These are phyloP conservation scores for Scaptomyza polygonia DNA, from an alignment of 2,888 invertebrate species.

Conservation along the genomic window DNA sequence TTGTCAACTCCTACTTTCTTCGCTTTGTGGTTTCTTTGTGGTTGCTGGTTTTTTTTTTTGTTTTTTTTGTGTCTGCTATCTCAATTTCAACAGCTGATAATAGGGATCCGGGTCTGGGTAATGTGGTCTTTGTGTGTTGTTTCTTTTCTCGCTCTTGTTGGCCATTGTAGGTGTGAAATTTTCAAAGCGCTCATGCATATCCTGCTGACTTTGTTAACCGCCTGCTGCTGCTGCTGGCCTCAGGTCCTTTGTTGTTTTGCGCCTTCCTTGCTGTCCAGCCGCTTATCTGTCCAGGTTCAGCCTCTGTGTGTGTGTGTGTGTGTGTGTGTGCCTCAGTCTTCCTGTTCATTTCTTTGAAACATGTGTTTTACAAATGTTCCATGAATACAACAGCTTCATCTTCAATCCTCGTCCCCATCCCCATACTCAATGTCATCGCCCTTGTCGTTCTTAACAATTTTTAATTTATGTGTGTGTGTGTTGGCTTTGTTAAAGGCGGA, in stretches of 20 bases:
- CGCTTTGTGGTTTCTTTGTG: conserved; percentile 51
- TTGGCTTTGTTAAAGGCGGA: conserved; percentile 38
- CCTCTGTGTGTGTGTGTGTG: conserved; percentile 5
- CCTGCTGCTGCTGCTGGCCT: conserved; percentile 63
- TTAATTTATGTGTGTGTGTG: conserved; percentile 67
- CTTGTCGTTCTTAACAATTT: conserved; percentile 43
- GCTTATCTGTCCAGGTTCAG: conserved; percentile 45
- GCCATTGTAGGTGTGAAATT: conserved; percentile 81
- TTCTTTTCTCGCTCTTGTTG: conserved; percentile 4
- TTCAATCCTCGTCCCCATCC: conserved; percentile 24
- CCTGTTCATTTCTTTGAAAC: conserved; percentile 51
- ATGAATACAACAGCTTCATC: conserved; percentile 47
- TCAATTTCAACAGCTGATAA: conserved; percentile 75
- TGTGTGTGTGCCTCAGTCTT: conserved; percentile 10
- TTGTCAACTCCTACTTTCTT: conserved; percentile 69
- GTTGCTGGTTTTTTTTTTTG: conserved; percentile 4
- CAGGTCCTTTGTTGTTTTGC: conserved; percentile 64
- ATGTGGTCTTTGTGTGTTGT: conserved; percentile 24
- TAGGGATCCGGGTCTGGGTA: conserved; percentile 46
- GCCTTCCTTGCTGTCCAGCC: conserved; percentile 36
- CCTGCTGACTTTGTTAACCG: conserved; percentile 67
- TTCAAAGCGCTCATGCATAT: conserved; percentile 80
- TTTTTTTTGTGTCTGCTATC: conserved; percentile 40
- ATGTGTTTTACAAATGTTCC: conserved; percentile 75
- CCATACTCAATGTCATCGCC: conserved; percentile 15